These are phyloP conservation scores for Periphyllus acericola DNA, from an alignment of 2,888 invertebrate genomes.

Conservation along the genomic window DNA sequence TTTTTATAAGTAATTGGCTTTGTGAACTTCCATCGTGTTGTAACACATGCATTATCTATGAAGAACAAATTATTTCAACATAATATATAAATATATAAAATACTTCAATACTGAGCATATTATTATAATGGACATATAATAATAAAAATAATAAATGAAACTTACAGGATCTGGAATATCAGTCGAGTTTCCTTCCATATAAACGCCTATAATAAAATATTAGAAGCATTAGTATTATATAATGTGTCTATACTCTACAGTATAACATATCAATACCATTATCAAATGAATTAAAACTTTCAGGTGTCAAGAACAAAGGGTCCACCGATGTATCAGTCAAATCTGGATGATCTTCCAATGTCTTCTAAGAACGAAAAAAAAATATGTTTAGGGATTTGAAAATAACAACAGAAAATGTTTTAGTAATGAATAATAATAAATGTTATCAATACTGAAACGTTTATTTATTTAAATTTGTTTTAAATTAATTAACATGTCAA, in stretches of 20 bases:
- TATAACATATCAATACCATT: not conserved
- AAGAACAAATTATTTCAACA: too few species aligned
- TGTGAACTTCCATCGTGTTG: conserved; percentile 7
- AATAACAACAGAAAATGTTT: too few species aligned
- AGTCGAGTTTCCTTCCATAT: conserved; percentile 11
- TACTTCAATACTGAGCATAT: too few species aligned
- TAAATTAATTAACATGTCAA: too few species aligned
- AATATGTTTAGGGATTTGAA: not conserved
- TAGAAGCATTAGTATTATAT: not conserved
- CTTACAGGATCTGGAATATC: conserved; percentile 40
- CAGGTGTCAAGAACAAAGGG: conserved; percentile 21
- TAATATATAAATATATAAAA: too few species aligned
- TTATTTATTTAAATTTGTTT: too few species aligned
- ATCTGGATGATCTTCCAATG: not conserved
- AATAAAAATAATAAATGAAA: not conserved
- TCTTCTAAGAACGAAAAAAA: conserved; percentile 20
- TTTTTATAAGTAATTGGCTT: conserved; percentile 64
- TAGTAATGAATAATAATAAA: too few species aligned
- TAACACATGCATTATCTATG: conserved; percentile 28
- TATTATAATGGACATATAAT: too few species aligned
- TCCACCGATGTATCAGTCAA: not conserved
- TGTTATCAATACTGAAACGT: too few species aligned
- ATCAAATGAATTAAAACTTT: conserved; percentile 42
- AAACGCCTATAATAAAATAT: conserved; percentile 21
- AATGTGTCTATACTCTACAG: too few species aligned